phyloP scores from a whole-genome alignment of 2,797 vertebrate genomes.

The Steatocranus sp. region DNA sequence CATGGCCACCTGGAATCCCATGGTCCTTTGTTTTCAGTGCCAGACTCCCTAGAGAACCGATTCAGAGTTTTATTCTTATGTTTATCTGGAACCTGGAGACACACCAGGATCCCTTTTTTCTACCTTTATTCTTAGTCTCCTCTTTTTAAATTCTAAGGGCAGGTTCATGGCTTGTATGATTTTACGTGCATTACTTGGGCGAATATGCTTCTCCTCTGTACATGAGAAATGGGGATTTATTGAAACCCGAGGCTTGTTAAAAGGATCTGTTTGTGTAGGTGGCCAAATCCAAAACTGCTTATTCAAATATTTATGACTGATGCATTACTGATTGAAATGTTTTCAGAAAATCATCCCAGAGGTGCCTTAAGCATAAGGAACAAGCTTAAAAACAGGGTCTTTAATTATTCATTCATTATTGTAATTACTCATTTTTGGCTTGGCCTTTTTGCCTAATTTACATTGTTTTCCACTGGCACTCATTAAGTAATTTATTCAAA shows the following conservation, averaged over 20 bases:
- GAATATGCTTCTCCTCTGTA: background rate
- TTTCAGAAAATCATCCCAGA: background rate
- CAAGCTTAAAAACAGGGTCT: background rate
- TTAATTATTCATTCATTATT: background rate
- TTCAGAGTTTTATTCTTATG: constrained; percentile 8
- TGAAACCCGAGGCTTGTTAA: background rate
- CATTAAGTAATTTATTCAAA: background rate
- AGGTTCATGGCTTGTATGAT: background rate
- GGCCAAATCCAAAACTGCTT: background rate
- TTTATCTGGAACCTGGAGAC: background rate
- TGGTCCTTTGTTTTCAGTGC: background rate
- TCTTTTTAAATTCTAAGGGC: constrained; percentile 4
- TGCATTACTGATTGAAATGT: background rate
- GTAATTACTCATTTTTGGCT: background rate
- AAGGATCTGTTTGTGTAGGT: background rate
- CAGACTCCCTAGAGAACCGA: background rate
- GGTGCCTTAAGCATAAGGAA: background rate
- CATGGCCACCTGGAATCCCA: background rate
- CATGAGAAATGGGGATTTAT: background rate
- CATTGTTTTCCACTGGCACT: background rate
- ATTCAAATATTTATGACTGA: background rate
- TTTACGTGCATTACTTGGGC: background rate
- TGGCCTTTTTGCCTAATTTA: background rate
- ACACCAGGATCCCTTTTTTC: background rate
- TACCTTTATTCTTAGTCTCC: background rate